These are phyloP conservation scores for Pedionomus torquatus DNA, from an alignment of 2,113 vertebrate genomes.

Conservation along the genomic window DNA sequence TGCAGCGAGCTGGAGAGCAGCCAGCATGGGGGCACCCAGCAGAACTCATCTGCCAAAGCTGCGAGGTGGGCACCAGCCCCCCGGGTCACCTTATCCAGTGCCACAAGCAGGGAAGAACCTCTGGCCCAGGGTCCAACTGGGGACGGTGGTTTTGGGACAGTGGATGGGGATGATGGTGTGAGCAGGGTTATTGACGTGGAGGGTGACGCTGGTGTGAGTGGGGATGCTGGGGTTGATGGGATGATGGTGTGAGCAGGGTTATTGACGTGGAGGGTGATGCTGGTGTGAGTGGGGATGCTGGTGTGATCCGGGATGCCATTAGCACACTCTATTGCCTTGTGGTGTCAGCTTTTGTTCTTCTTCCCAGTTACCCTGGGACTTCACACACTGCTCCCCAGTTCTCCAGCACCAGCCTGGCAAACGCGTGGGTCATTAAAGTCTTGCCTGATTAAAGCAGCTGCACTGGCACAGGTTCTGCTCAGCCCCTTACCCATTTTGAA, in stretches of 20 bases:
- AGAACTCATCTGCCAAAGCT: rapidly evolving
- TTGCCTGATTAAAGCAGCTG: neutral
- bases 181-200: too few relatives aligned
- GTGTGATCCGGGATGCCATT: neutral
- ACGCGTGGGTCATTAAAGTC: neutral
- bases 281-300: rapidly evolving
- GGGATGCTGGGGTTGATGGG: rapidly evolving
- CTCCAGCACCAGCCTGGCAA: neutral
- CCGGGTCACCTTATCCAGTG: rapidly evolving
- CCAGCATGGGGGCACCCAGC: rapidly evolving
- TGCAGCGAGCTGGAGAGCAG: neutral
- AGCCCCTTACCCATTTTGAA: neutral
- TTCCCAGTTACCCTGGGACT: neutral
- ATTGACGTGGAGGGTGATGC: rapidly evolving
- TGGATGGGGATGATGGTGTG: neutral
- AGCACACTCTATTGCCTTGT: rapidly evolving
- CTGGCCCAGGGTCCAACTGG: rapidly evolving
- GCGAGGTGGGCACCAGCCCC: rapidly evolving
- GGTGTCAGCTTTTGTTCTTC: neutral
- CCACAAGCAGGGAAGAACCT: neutral
- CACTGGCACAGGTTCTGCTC: neutral
- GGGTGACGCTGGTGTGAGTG: neutral
- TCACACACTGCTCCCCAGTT: neutral
- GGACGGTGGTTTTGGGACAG: rapidly evolving
- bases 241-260: neutral